Base-by-base conservation (phyloP, 2,113 vertebrate species). In the Synchiropus splendidus region DNA sequence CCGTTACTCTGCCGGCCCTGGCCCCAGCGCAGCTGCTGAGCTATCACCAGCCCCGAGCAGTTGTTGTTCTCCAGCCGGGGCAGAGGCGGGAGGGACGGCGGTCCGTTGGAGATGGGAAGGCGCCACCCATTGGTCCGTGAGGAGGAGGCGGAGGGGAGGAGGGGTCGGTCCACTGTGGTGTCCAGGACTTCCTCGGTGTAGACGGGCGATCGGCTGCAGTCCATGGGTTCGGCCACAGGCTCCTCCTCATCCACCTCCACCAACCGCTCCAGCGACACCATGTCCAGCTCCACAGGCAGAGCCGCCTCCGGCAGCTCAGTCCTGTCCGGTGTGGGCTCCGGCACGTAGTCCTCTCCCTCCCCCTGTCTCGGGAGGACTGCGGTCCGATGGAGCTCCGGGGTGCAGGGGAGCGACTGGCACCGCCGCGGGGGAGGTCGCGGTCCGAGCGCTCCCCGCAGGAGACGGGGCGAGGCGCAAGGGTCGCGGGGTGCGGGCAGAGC, bases 361-460 rank as follows among this genome's bases (percentile, higher is more conserved):
- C 47, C 54, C 42, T 58, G 70, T 16, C 67, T 45, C 0, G 48
- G 48, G 4, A 70, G 67, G 45, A 36, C 27, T 0, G 51, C 45
- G 0, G 44, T 70, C 50, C 76, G 51, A 42, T 84, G 65, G 1
- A 89, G 79, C 16, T 91, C 87, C 0, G 90, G 91, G 12, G 92
- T 93, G 18, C 88, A 67, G 0, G 93, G 93, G 14, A 97, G 82
- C 0, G 92, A 98, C 47, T 79, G 85, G 78, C 94, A 94, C 61
- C 89, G 87, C 32, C 89, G 75, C 51, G 80, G 70, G 2, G 77
- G 51, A 2, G 70, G 18, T 0, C 73, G 69, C 1, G 59, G 36
- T 49, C 31, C 1, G 16, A 37, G 10, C 4, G 1, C 84, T 27
- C 21, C 21, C 8, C 21, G 0, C 83, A 81, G 54, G 74, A 83